Percentiles rank a stretch among this genome's conserved stretches.
phyloP scores from a whole-genome alignment of 2,888 invertebrate genomes.

The Silvanus unidentatus region DNA sequence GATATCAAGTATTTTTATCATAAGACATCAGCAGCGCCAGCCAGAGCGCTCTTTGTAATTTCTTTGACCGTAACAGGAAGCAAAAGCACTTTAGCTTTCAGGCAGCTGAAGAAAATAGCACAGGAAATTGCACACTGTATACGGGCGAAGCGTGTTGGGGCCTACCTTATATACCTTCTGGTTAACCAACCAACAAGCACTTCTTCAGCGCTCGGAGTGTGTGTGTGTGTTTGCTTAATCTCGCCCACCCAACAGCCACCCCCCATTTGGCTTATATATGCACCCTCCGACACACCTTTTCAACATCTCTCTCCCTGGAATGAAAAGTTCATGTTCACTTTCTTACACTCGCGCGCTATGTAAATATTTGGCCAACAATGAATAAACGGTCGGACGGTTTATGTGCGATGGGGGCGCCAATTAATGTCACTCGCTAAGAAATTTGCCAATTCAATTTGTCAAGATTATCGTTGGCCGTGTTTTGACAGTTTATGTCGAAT shows the following conservation, averaged over 20 bases:
- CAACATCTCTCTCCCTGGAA: no score
- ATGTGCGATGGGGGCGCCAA: no score
- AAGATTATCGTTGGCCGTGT: no score
- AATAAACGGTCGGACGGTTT: no score
- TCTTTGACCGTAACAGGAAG: slow-evolving; percentile 35
- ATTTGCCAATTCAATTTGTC: no score
- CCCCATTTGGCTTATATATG: slow-evolving; percentile 5
- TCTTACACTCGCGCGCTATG: slow-evolving; percentile 10
- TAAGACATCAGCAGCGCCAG: slow-evolving; percentile 26
- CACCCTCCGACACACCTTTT: slow-evolving; percentile 22
- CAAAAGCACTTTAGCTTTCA: slow-evolving; percentile 36
- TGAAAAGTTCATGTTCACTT: slow-evolving; percentile 16
- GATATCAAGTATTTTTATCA: slow-evolving; percentile 27
- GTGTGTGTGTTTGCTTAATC: slow-evolving; percentile 25
- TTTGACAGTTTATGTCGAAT: no score
- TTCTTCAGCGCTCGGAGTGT: slow-evolving; percentile 13
- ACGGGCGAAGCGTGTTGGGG: slow-evolving; percentile 5
- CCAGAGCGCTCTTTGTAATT: slow-evolving; percentile 32
- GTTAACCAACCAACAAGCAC: slow-evolving; percentile 19
- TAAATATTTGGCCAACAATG: slow-evolving; percentile 15
- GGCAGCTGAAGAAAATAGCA: slow-evolving; percentile 37
- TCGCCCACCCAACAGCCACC: slow-evolving; percentile 6
- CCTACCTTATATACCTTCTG: slow-evolving; percentile 1
- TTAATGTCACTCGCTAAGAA: no score
- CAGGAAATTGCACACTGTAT: slow-evolving; percentile 35